Evolutionary conservation across 2,113 vertebrate species (phyloP).

Genomic region (Petrocephalus zakoni): DNA sequence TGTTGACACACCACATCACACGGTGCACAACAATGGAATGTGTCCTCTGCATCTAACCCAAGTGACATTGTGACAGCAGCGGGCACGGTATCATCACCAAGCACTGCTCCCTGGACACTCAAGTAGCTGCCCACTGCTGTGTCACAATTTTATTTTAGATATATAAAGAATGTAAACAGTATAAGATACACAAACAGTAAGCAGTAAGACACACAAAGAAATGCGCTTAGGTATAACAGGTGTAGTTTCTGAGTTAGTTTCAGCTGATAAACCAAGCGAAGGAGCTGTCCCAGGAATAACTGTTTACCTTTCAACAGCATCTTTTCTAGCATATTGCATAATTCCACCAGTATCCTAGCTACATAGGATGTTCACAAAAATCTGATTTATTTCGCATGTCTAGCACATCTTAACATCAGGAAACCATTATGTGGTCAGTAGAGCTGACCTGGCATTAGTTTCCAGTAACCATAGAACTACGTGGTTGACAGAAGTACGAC

Average conservation of each 20-base stretch:
- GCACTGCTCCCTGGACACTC: too few species aligned
- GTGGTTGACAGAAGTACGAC: neutral
- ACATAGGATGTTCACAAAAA: neutral
- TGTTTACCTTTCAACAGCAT: neutral
- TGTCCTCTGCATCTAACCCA: too few species aligned
- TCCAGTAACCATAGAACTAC: neutral
- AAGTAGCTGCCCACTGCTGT: too few species aligned
- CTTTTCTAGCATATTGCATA: neutral
- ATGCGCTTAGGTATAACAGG: neutral
- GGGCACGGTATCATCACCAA: too few species aligned
- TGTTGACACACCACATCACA: too few species aligned
- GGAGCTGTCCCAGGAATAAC: neutral
- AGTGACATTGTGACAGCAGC: too few species aligned
- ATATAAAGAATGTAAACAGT: neutral
- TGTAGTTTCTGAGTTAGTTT: neutral
- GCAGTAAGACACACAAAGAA: neutral
- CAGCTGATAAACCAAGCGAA: neutral
- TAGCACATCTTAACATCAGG: neutral
- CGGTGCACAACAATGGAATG: too few species aligned
- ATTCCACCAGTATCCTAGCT: neutral
- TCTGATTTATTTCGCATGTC: neutral
- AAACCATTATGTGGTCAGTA: neutral
- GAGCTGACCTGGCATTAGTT: neutral
- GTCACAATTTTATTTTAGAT: neutral
- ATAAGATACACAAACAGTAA: too few species aligned